A percentile compares a stretch with the other conserved stretches of the same genome.
These are phyloP conservation scores for Catharus bicknelli DNA, from an alignment of 2,113 vertebrate genomes.

Conservation along the genomic window DNA sequence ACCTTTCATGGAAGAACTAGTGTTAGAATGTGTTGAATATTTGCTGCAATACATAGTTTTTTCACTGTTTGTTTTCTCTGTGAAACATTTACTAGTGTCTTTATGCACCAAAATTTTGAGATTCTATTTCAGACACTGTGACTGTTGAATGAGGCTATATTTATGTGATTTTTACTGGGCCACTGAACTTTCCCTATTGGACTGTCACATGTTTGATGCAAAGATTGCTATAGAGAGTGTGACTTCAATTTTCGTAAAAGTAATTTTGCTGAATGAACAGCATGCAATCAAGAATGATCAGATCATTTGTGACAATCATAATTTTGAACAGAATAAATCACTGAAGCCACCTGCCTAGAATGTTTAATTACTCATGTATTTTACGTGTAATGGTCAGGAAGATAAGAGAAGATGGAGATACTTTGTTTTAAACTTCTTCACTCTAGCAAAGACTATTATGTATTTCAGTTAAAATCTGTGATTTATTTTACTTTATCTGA, in stretches of 20 bases:
- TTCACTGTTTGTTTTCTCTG: not conserved
- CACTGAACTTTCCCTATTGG: not conserved
- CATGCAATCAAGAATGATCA: not conserved
- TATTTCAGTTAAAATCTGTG: not conserved
- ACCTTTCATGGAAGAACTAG: not conserved
- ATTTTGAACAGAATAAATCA: not conserved
- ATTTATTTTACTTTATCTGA: not conserved
- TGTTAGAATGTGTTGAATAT: not conserved
- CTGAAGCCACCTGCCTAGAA: not conserved
- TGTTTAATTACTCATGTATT: not conserved
- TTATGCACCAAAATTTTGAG: not conserved
- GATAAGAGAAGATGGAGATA: not conserved
- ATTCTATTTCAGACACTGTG: not conserved
- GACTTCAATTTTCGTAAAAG: not conserved
- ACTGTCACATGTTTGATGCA: not conserved
- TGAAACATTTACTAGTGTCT: not conserved
- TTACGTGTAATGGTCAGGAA: not conserved
- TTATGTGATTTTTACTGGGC: not conserved
- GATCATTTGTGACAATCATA: not conserved
- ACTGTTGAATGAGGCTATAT: not conserved
- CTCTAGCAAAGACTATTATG: not conserved
- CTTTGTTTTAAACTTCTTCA: not conserved
- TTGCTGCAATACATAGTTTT: not conserved
- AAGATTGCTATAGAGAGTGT: not conserved
- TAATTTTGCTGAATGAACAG: not conserved